Base-by-base conservation (phyloP, 1,140 invertebrate genomes). In the Eulimnadia texana region DNA sequence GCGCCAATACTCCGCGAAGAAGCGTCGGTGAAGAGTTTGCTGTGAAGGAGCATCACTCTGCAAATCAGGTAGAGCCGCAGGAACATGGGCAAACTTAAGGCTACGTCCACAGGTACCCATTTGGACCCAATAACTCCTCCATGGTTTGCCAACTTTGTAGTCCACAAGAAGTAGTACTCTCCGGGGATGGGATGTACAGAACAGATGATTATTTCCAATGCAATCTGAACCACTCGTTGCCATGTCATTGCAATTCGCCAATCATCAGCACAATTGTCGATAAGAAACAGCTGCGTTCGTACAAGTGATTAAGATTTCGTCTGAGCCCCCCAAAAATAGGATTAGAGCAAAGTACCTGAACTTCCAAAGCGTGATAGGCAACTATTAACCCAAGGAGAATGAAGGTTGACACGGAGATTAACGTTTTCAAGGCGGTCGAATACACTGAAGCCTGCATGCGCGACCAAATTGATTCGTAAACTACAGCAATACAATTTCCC, bases 161-260 rank as follows among this genome's bases (percentile, higher is more conserved):
- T 93, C 94, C 94, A 98, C 28, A 83, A 81, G 79, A 98, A 98
- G 70, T 85, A 86, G 74, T 97, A 93, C 76, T 95, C 83, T 55
- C 94, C 93, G 20, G 96, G 96, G 69, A 98, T 88, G 49, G 95
- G 95, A 77, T 98, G 95, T 67, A 99, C 84, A 67, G 91, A 90
- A 77, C 96, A 99, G 70, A 98, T 90, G 63, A 85, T 73, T 65
- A 99, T 78, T 76, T 99, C 96, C 67, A 96, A 79, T 29, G 82
- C 79, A 71, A 99, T 93, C 77, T 96, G 91, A 66, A 83, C 82
- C 76, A 93, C 90, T 73, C 93, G 79, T 76, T 93, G 88, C 86
- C 89, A 95, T 62, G 95, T 98, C 86, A 99, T 95, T 65, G 96
- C 95, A 77, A 99, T 99, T 71, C 95, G 81, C 96, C 96, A 99